Conservation (phyloP, 2,113 vertebrate species). For the Alligator sinensis region DNA sequence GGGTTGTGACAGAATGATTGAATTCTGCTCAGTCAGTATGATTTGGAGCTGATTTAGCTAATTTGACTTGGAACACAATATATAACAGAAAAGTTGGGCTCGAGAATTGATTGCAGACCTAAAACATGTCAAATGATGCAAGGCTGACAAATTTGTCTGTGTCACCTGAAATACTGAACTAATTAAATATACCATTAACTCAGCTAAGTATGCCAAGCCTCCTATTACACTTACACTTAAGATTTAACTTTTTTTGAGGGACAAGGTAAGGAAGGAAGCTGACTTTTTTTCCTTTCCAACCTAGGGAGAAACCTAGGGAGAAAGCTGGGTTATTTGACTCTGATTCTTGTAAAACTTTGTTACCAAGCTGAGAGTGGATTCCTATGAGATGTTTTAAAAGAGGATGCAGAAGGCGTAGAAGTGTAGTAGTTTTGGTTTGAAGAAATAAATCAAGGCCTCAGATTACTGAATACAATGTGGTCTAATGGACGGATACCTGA, state of each 20-base stretch:
- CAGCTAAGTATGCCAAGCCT: background rate
- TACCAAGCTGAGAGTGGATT: background rate
- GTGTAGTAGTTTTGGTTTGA: background rate
- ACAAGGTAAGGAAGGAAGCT: background rate
- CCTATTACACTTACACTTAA: background rate
- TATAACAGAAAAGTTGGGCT: background rate
- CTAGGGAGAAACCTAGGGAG: background rate
- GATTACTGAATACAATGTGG: background rate
- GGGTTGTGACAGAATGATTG: background rate
- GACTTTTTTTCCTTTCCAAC: background rate
- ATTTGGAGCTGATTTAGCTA: too few species aligned
- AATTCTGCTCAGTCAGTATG: background rate
- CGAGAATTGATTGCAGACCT: background rate
- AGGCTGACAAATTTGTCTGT: background rate
- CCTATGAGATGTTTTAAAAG: fast-evolving
- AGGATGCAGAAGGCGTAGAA: background rate
- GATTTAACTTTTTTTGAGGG: background rate
- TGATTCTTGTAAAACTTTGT: background rate
- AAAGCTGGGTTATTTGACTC: background rate
- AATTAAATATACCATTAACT: background rate
- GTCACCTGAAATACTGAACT: background rate
- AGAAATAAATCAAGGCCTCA: background rate
- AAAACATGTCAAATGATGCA: background rate
- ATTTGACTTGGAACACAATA: too few species aligned
- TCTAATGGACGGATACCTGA: background rate